phyloP scores from a whole-genome alignment of 2,888 invertebrate species.

The Muscina levida region DNA sequence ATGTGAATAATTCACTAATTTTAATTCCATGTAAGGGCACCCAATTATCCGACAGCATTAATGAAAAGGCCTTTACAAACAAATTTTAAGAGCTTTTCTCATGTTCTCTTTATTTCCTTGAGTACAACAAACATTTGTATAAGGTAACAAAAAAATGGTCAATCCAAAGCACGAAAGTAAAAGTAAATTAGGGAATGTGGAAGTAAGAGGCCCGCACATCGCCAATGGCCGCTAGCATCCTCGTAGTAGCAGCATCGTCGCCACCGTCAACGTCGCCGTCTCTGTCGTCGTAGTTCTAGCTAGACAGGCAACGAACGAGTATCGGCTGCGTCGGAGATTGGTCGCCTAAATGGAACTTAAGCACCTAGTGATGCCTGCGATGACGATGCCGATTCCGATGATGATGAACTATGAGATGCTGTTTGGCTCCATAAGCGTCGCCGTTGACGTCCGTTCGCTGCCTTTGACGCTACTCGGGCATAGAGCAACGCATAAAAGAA shows the following conservation, averaged over 20 bases:
- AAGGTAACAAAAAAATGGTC: not conserved
- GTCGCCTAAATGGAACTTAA: constrained; percentile 11
- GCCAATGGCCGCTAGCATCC: not conserved
- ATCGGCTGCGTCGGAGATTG: not conserved
- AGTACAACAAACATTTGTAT: not conserved
- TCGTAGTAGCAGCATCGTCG: too few species aligned
- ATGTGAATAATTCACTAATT: too few species aligned
- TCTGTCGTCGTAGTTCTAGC: not conserved
- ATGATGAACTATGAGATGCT: constrained; percentile 43
- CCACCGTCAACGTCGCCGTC: not conserved
- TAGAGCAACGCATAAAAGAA: constrained; percentile 75
- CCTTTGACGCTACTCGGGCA: constrained; percentile 47
- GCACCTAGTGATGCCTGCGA: constrained; percentile 3
- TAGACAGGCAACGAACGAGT: not conserved
- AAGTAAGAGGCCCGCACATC: constrained; percentile 25
- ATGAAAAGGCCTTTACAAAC: constrained; percentile 13
- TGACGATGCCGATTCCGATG: constrained; percentile 31
- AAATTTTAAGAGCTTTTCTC: constrained; percentile 37
- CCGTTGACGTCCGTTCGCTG: constrained; percentile 52
- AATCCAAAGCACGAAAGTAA: constrained; percentile 45
- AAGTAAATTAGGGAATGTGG: constrained; percentile 43
- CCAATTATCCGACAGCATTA: too few species aligned
- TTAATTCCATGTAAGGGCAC: too few species aligned
- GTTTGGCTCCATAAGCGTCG: constrained; percentile 58
- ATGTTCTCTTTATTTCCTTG: not conserved